Evolutionary conservation across 2,888 invertebrate species (phyloP).

Genomic region (Nephrotoma flavescens): DNA sequence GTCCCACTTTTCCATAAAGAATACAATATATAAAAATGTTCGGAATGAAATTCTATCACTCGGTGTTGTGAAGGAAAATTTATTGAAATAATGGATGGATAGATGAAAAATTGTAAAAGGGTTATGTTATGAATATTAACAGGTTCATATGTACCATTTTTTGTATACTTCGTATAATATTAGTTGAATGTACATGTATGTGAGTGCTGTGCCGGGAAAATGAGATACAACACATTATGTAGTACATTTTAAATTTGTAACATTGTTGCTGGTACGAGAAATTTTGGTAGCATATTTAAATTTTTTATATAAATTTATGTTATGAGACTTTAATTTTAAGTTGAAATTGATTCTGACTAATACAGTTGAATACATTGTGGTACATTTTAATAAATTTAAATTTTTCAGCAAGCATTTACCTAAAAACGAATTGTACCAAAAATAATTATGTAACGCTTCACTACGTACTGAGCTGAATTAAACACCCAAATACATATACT

Average conservation of each 20-base stretch:
- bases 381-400: too few species aligned
- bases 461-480: too few species aligned
- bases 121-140: not conserved
- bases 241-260: not conserved
- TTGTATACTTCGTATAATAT: not conserved
- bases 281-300: not conserved
- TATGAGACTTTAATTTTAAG: not conserved
- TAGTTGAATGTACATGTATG: not conserved
- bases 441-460: too few species aligned
- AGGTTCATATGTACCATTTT: not conserved
- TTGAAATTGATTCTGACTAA: not conserved
- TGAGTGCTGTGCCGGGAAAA: not conserved
- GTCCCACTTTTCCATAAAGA: not conserved
- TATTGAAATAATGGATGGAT: not conserved
- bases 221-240: not conserved
- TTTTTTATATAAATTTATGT: not conserved
- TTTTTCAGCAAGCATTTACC: too few species aligned
- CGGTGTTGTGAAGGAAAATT: not conserved
- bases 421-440: too few species aligned
- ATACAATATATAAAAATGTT: not conserved
- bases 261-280: not conserved
- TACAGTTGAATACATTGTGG: not conserved
- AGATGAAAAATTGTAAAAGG: not conserved
- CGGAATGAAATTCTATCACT: not conserved
- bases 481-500: too few species aligned